Base-by-base conservation (phyloP, 2,113 vertebrate genomes). In the Verasper variegatus region DNA sequence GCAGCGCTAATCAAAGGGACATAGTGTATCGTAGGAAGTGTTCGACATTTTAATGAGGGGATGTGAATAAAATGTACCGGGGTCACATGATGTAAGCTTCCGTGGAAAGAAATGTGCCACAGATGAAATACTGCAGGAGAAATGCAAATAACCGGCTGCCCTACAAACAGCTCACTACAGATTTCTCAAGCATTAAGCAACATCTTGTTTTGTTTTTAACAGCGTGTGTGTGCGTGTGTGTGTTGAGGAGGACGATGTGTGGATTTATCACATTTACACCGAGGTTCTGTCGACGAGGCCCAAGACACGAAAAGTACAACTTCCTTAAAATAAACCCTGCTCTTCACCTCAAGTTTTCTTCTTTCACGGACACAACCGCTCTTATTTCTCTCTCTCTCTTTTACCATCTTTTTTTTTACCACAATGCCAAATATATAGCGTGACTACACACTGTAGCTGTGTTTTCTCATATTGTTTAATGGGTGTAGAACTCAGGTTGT, bases 1-100 rank as follows among this genome's bases (percentile, higher is more conserved):
- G 60, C 58, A 23, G 64, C 55, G 12, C 13, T 80, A 51, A 83
- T 89, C 72, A 83, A 88, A 85, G 73, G 42, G 51, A 74, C 63
- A 66, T n/a, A 35, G 21, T 37, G n/a, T 42, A 27, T 65, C 21
- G 71, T 40, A 62, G 78, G 77, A 82, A 76, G 26, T 37, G 45
- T 20, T 80, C 40, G 35, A 69, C 10, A 81, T 68, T 71, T 81
- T 74, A 86, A 83, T 76, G 71, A 80, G 71, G 56, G 7, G 11
- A 74, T 51, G 37, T 63, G 70, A 58, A 56, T 68, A 27, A 40
- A 10, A 31, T 14, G 57, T 10, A 31, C 23, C 27, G 40, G 24
- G 66, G 58, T 80, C 81, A 76, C 17, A 68, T 81, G 72, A 59
- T 45, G 68, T 66, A 68, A 74, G 54, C 10, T 9, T 62, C 26